phyloP scores from a whole-genome alignment of 2,888 invertebrate genomes.

The Anthrax anthrax region DNA sequence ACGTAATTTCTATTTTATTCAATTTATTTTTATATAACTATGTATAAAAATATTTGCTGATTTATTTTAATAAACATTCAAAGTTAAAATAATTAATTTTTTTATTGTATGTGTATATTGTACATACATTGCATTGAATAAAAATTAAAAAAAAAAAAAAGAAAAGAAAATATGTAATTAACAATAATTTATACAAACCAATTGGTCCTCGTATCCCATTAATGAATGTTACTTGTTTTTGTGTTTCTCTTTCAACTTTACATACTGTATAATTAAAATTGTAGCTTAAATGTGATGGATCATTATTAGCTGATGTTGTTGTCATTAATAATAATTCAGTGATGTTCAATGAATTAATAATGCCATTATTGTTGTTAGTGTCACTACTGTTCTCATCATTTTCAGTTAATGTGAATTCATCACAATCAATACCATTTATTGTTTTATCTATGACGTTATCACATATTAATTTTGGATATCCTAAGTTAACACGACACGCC shows the following conservation, averaged over 20 bases:
- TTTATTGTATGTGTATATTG: too few species aligned
- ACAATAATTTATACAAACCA: slow-evolving; percentile 21
- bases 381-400: not conserved
- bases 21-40: too few species aligned
- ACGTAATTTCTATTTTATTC: not conserved
- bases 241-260: slow-evolving; percentile 31
- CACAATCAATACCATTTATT: slow-evolving; percentile 26
- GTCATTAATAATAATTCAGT: not conserved
- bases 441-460: slow-evolving; percentile 28
- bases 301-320: not conserved
- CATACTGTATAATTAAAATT: slow-evolving; percentile 30
- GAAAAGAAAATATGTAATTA: too few species aligned
- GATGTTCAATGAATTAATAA: not conserved
- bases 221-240: slow-evolving; percentile 26
- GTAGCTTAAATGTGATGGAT: not conserved
- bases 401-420: slow-evolving; percentile 7
- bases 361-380: not conserved
- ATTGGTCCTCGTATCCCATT: slow-evolving; percentile 31
- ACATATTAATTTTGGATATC: slow-evolving; percentile 24
- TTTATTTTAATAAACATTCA: too few species aligned
- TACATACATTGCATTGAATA: too few species aligned
- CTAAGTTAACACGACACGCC: slow-evolving; percentile 31
- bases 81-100: too few species aligned
- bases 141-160: too few species aligned
- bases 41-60: too few species aligned